These are phyloP conservation scores for Meganola albula DNA, from an alignment of 2,888 invertebrate genomes.

Conservation along the genomic window DNA sequence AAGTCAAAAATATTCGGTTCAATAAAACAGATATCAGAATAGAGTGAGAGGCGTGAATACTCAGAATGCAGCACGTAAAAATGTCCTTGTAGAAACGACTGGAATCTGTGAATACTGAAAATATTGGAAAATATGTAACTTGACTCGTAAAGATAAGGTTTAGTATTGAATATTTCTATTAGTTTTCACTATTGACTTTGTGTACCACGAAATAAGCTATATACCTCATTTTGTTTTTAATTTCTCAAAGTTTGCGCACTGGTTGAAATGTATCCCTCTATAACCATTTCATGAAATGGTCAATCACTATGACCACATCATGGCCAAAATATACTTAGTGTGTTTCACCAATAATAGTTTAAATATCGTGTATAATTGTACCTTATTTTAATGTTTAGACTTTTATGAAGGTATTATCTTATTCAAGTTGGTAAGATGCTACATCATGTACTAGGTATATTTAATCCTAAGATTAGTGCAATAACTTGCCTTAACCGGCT, in stretches of 20 bases:
- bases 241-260: too few species aligned
- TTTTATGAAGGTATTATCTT: too few species aligned
- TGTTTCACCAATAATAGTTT: too few species aligned
- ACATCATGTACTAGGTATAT: neutral
- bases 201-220: too few species aligned
- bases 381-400: too few species aligned
- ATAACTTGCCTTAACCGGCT: conserved; percentile 20
- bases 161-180: conserved; percentile 19
- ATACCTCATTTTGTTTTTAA: too few species aligned
- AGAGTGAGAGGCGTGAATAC: conserved; percentile 14
- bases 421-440: neutral
- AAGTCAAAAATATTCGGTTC: conserved; percentile 1
- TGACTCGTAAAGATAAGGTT: too few species aligned
- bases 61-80: conserved; percentile 22
- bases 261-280: too few species aligned
- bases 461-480: conserved; percentile 10
- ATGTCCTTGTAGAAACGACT: conserved; percentile 27
- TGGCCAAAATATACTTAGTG: too few species aligned
- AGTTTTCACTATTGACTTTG: conserved; percentile 6
- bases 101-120: conserved; percentile 23
- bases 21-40: conserved; percentile 16
- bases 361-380: too few species aligned
- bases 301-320: too few species aligned
- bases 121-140: conserved; percentile 24
- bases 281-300: too few species aligned